Percentiles rank a stretch among this genome's conserved stretches.
Conservation (phyloP, 2,797 vertebrate species). For the Cynopterus sphinx region DNA sequence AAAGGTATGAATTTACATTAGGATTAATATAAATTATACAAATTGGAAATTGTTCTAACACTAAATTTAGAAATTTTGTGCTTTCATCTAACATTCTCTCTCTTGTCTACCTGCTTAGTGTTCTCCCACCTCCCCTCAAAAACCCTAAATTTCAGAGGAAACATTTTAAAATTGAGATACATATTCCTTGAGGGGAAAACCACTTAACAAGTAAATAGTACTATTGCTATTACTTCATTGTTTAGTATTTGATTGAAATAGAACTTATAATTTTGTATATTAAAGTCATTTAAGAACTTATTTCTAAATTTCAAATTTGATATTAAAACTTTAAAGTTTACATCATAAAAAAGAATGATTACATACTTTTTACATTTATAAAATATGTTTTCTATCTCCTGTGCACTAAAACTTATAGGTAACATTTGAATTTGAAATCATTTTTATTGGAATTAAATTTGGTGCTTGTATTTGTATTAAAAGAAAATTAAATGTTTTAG, state of each 20-base stretch:
- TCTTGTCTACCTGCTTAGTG: not conserved
- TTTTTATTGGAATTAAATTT: not conserved
- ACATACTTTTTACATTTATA: slow-evolving; percentile 26
- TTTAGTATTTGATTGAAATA: not conserved
- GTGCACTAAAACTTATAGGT: not conserved
- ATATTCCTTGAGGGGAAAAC: not conserved
- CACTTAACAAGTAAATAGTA: not conserved
- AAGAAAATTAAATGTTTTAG: not conserved
- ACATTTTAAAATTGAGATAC: not conserved
- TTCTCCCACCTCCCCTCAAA: not conserved
- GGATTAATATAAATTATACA: not conserved
- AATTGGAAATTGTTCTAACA: not conserved
- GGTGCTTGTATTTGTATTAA: not conserved
- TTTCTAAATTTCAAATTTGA: slow-evolving; percentile 9
- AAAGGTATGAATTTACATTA: not conserved
- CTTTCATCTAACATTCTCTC: not conserved
- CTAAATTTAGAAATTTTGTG: not conserved
- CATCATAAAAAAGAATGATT: not conserved
- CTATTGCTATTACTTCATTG: not conserved
- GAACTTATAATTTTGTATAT: not conserved
- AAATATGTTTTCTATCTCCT: not conserved
- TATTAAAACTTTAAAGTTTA: slow-evolving; percentile 26
- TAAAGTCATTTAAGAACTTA: not conserved
- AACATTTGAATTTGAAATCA: slow-evolving; percentile 43
- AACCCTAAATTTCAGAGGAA: not conserved